Percentiles rank a stretch among this genome's conserved stretches.
phyloP scores from a whole-genome alignment of 2,113 vertebrate genomes.

The Echinops telfairi region DNA sequence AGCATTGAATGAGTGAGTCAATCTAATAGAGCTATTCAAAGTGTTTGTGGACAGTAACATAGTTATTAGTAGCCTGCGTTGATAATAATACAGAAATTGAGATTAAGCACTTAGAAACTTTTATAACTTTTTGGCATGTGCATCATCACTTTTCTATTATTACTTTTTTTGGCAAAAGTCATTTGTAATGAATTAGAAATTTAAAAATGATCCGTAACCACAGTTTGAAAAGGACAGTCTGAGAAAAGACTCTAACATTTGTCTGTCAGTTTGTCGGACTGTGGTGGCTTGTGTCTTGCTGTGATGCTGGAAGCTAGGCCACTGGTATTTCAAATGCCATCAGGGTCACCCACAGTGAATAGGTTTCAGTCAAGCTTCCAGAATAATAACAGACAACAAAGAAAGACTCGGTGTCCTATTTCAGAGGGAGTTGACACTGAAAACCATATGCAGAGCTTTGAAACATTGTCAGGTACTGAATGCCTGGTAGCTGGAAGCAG shows the following conservation, averaged over 20 bases:
- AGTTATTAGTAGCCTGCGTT: background rate
- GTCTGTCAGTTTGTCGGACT: no score
- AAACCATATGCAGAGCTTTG: no score
- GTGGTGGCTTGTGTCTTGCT: no score
- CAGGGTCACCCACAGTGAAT: no score
- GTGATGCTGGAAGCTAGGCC: no score
- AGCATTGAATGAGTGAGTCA: background rate
- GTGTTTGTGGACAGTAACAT: background rate
- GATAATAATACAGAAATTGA: background rate
- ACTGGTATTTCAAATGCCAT: no score
- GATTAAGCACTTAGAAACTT: constrained; percentile 14
- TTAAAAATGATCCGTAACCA: background rate
- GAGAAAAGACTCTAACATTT: background rate
- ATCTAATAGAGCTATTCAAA: background rate
- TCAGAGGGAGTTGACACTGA: no score
- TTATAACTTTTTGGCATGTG: background rate
- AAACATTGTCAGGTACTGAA: no score
- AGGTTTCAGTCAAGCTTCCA: no score
- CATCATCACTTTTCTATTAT: background rate
- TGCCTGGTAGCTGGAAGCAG: no score
- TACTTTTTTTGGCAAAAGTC: background rate
- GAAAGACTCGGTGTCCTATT: no score
- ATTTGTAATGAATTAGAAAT: background rate
- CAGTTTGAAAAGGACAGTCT: background rate
- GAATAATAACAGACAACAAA: no score